Evolutionary conservation across 2,113 vertebrate genomes (phyloP).

Genomic region (Calyptommatus sinebrachiatus): DNA sequence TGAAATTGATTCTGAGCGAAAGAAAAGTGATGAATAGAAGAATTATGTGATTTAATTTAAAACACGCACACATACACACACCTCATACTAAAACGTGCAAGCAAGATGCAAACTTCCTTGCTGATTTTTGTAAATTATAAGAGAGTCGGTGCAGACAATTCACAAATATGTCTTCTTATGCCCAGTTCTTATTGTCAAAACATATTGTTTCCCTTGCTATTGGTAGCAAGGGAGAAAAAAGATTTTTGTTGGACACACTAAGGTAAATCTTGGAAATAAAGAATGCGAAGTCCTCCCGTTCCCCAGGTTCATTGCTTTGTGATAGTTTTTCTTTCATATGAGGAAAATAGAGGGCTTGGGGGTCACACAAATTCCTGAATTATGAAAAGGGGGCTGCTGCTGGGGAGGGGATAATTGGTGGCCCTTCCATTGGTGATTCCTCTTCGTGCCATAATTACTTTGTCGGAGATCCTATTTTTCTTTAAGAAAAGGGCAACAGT

Average conservation of each 20-base stretch:
- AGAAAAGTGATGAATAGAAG: conserved; percentile 12
- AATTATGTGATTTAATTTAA: conserved; percentile 34
- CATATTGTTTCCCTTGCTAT: too few species aligned
- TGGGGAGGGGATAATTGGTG: too few species aligned
- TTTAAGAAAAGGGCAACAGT: too few species aligned
- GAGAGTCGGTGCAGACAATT: not conserved
- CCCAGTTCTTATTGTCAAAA: not conserved
- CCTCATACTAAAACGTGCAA: too few species aligned
- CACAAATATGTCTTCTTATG: not conserved
- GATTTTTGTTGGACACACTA: not conserved
- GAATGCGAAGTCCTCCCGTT: not conserved
- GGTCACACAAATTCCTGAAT: not conserved
- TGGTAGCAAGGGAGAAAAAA: not conserved
- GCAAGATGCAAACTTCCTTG: too few species aligned
- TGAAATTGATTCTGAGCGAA: conserved; percentile 23
- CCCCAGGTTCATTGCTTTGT: not conserved
- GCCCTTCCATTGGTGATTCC: not conserved
- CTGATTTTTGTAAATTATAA: not conserved
- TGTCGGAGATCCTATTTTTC: not conserved
- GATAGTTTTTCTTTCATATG: not conserved
- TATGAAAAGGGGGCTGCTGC: not conserved
- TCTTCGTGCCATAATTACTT: not conserved
- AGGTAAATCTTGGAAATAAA: not conserved
- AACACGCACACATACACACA: not conserved
- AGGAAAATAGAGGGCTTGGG: not conserved